Base-by-base conservation (phyloP, 35 echinoderm and acorn worm genomes). In the Nesometra sesokonis region DNA sequence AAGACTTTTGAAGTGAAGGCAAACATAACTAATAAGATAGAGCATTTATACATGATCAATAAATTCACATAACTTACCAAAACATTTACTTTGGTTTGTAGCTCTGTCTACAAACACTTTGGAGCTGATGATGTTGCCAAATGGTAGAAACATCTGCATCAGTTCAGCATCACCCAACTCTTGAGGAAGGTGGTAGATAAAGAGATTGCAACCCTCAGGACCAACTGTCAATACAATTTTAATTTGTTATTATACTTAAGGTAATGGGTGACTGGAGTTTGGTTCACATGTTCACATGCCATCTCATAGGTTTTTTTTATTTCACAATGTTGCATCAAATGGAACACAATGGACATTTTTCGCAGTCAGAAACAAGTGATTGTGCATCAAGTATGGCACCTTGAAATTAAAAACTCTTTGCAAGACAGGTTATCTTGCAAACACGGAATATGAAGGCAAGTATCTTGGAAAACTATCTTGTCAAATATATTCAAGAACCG, bases 41-140 rank as follows among this genome's bases (percentile, higher is more conserved):
- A 13, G n/a, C 13, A n/a, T 67, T 13, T n/a, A n/a, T n/a, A 80
- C 13, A 32, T 32, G 17, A 86, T 35, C n/a, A n/a, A n/a, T n/a
- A n/a, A n/a, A n/a, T n/a, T n/a, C n/a, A 52, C 17, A 87, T 17
- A 34, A 87, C 95, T 97, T 84, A 97, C 95, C 95, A 85, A 97
- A 97, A 82, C 95, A 97, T 86, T 97, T 97, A 85, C 95, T 97
- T 85, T 97, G 95, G 86, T 97, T 97, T 57, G 95, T 97, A 35
- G 87, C 92, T 0, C 95, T 86, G 82, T 97, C 95, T 77, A 97
- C 92, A 88, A 97, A 97, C 11, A 97, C 95, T 46, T 97, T 97
- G 67, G 95, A 90, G 32, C 95, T 97, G 87, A 97, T 97, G 78
- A 97, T 92, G 33, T 87, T 90, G 23, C 95, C 95, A 79, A 97